These are phyloP conservation scores for Nezara viridula DNA, from an alignment of 2,888 invertebrate species.

Conservation along the genomic window DNA sequence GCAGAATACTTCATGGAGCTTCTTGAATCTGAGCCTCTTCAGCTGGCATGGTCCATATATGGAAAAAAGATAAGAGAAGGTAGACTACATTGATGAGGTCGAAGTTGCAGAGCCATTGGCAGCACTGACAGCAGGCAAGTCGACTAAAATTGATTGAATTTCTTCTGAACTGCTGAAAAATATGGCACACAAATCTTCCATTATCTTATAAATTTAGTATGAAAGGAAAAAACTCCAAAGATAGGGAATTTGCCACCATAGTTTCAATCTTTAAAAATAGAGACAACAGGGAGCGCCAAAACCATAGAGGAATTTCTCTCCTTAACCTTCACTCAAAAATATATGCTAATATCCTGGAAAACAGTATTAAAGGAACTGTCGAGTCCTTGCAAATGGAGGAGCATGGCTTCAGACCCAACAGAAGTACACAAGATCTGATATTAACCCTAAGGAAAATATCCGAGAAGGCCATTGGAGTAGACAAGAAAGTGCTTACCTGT, in stretches of 20 bases:
- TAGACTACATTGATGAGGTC: constrained; percentile 64
- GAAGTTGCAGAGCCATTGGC: constrained; percentile 67
- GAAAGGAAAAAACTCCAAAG: background rate
- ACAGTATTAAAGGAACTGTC: too few species aligned
- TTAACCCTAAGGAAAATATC: too few species aligned
- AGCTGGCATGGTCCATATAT: background rate
- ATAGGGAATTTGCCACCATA: background rate
- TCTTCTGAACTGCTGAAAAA: background rate
- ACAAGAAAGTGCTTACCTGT: too few species aligned
- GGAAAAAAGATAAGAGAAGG: background rate
- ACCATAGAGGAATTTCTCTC: too few species aligned
- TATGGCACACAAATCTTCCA: background rate
- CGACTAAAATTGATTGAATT: background rate
- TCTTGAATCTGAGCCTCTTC: background rate
- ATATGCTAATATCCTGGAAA: too few species aligned
- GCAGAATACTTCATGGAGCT: constrained; percentile 10
- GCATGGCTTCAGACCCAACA: too few species aligned
- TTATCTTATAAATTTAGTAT: background rate
- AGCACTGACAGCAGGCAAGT: background rate
- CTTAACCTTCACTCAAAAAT: too few species aligned
- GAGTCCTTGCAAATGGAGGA: too few species aligned
- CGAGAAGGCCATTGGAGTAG: too few species aligned
- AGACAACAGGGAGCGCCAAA: too few species aligned
- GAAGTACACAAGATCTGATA: too few species aligned
- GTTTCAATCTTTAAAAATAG: too few species aligned